Evolutionary conservation across 2,888 invertebrate genomes (phyloP), one percentile per base, ranked within the genome.

Genomic region (Meliscaeva auricollis): DNA sequence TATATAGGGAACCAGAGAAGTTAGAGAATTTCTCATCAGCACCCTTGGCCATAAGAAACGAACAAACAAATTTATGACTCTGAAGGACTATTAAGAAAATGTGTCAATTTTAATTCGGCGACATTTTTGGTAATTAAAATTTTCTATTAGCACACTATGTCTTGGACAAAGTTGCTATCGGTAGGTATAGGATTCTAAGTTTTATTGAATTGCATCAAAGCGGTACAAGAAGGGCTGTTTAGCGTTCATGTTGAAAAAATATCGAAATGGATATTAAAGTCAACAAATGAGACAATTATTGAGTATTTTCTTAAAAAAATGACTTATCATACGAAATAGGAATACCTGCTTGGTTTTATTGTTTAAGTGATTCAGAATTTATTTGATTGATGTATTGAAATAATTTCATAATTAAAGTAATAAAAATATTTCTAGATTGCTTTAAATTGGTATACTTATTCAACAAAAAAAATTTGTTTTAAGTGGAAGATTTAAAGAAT

Each of bases 1-100:
- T 38, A 35, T 11, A 73, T 76, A 73, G 62, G 80, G 79, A 68
- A n/a, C n/a, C n/a, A n/a, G 52, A 76, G 72, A 80, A 32, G 46
- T 76, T 62, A 38, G 73, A 62, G 73, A 62, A 77, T 76, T 81
- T 72, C 54, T 56, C 72, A 56, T 38, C 62, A 30, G 13, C 30
- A 52, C 60, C 3, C 58, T 62, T 64, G 81, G 81, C 77, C 81
- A 81, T 85, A 50, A 66, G 85, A 69, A 76, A 30, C 30, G 68
- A 85, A 73, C 54, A 81, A 80, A 85, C 76, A 77, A 66, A 81
- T 85, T 85, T 85, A 85, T 85, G 85, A 73, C 76, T 76, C 44
- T 68, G 48, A 80, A 81, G 81, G 81, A 81, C 85, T 85, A 85
- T 85, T 85, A 85, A 81, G 85, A 77, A 85, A 85, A 85, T 85